phyloP scores from a whole-genome alignment of 2,888 invertebrate genomes.

The Caenorhabditis sp. region DNA sequence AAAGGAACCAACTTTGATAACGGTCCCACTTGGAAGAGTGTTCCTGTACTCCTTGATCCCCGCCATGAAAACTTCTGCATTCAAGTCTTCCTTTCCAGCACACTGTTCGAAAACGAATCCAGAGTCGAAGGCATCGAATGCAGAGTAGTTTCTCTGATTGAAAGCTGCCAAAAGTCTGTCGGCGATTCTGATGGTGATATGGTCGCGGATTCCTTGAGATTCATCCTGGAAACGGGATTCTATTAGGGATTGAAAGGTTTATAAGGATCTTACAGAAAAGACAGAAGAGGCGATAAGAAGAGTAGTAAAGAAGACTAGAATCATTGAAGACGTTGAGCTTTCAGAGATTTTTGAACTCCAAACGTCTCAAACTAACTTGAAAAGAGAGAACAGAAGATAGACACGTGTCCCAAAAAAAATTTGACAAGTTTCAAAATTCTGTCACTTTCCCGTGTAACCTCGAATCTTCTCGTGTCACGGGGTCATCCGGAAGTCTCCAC shows the following conservation, averaged over 20 bases:
- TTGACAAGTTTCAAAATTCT: not conserved
- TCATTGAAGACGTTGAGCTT: not conserved
- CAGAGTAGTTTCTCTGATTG: not conserved
- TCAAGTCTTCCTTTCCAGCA: not conserved
- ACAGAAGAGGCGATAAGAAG: not conserved
- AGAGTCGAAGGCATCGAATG: not conserved
- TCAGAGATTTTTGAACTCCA: not conserved
- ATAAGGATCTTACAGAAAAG: not conserved
- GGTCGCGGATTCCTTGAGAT: not conserved
- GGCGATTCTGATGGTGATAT: too few relatives aligned
- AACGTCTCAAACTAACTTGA: not conserved
- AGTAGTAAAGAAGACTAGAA: not conserved
- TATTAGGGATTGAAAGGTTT: not conserved
- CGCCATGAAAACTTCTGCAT: not conserved
- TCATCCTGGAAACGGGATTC: not conserved
- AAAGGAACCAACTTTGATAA: not conserved
- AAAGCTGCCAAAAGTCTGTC: not conserved
- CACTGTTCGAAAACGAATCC: not conserved
- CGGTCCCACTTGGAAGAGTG: not conserved
- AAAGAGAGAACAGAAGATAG: not conserved
- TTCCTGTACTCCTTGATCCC: not conserved
- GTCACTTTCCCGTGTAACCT: conserved; percentile 6
- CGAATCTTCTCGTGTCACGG: not conserved
- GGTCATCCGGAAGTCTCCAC: conserved; percentile 4
- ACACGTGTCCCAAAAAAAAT: not conserved